A percentile compares a stretch with the other conserved stretches of the same genome.
These are phyloP conservation scores for Lycocerus yunnanus DNA, from an alignment of 2,888 invertebrate genomes.

Conservation along the genomic window DNA sequence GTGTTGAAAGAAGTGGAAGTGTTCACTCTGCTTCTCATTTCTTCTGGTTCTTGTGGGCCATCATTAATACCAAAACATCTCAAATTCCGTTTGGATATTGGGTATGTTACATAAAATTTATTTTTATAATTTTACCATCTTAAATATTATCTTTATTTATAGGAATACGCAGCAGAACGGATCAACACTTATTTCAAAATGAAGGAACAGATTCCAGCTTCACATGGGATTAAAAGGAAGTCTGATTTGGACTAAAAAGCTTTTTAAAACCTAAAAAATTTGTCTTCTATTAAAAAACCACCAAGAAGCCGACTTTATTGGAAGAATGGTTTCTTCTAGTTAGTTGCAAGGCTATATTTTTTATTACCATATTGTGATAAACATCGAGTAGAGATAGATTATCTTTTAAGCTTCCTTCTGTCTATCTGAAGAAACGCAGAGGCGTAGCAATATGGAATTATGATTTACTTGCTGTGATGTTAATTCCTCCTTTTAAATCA, in stretches of 20 bases:
- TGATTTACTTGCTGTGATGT: conserved; percentile 14
- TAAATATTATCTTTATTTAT: conserved; percentile 26
- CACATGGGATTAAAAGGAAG: conserved; percentile 15
- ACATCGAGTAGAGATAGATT: conserved; percentile 27
- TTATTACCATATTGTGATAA: conserved; percentile 18
- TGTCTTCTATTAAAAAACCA: conserved; percentile 7
- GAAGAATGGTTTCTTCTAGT: conserved; percentile 3
- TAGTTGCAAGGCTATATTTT: conserved; percentile 12
- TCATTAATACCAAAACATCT: conserved; percentile 85
- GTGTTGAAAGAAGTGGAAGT: conserved; percentile 72
- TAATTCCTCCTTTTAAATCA: background rate
- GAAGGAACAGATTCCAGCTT: conserved; percentile 30
- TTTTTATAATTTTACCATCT: background rate
- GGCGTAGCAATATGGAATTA: conserved; percentile 13
- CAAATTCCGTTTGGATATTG: conserved; percentile 94
- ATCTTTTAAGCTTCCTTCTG: conserved; percentile 4
- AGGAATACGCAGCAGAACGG: conserved; percentile 47
- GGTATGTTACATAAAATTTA: conserved; percentile 62
- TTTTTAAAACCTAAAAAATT: background rate
- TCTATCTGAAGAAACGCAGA: conserved; percentile 12
- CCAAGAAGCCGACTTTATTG: background rate
- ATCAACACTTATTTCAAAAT: conserved; percentile 45
- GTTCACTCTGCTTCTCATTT: conserved; percentile 89
- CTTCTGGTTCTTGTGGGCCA: conserved; percentile 93
- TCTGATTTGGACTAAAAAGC: conserved; percentile 8